These are phyloP conservation scores for Oreotragus oreotragus DNA, from an alignment of 2,113 vertebrate species.

Conservation along the genomic window DNA sequence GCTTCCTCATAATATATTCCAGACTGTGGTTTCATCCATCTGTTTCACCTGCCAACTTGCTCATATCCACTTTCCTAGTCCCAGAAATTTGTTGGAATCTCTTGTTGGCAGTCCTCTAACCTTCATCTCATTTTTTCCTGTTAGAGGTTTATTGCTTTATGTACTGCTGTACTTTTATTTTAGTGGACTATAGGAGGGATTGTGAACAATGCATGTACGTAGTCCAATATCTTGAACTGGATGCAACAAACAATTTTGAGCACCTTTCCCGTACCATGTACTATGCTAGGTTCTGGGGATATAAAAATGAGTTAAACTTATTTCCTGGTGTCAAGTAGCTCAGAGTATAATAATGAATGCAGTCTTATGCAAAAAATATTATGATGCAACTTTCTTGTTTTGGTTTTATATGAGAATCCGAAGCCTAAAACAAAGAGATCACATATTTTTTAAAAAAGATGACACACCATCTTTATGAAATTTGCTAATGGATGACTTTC, in stretches of 20 bases:
- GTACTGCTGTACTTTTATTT: background rate
- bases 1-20: conserved; percentile 23
- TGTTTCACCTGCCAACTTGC: conserved; percentile 16
- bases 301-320: background rate
- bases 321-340: background rate
- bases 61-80: background rate
- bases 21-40: background rate
- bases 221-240: background rate
- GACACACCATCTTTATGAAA: background rate
- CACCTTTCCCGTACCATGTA: background rate
- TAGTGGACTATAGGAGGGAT: background rate
- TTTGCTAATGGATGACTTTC: background rate
- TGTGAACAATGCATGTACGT: background rate
- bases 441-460: background rate
- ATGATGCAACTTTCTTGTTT: background rate
- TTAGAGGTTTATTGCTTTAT: conserved; percentile 28
- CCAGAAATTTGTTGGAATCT: conserved; percentile 1
- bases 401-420: background rate
- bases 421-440: background rate
- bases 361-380: background rate
- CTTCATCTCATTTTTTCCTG: background rate
- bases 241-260: background rate
- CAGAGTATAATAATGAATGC: background rate
- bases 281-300: background rate
- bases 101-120: background rate